These are phyloP conservation scores for Ochotona princeps DNA, from an alignment of 2,113 vertebrate species.

Conservation along the genomic window DNA sequence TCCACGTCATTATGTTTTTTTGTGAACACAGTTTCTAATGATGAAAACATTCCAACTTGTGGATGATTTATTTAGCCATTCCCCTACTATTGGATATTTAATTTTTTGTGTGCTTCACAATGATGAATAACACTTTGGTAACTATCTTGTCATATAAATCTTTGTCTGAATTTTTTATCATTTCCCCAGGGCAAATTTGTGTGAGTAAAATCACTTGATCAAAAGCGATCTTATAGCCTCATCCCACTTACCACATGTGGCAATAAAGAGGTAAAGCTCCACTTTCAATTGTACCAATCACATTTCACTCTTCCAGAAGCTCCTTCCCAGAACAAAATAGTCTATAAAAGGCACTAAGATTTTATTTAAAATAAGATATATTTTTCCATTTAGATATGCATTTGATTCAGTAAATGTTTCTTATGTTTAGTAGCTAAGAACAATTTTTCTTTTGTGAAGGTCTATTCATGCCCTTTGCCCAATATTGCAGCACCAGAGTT, in stretches of 20 bases:
- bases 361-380: slow-evolving; percentile 28
- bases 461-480: background rate
- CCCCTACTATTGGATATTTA: slow-evolving; percentile 32
- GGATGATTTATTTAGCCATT: slow-evolving; percentile 47
- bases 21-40: slow-evolving; percentile 32
- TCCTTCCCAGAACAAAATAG: slow-evolving; percentile 26
- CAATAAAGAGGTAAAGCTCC: background rate
- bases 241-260: background rate
- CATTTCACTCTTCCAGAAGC: background rate
- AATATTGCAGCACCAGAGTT: slow-evolving; percentile 31
- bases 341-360: background rate
- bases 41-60: background rate
- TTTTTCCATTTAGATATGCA: slow-evolving; percentile 14
- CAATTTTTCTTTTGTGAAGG: slow-evolving; percentile 38
- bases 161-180: slow-evolving; percentile 62
- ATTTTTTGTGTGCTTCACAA: slow-evolving; percentile 52
- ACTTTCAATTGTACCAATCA: background rate
- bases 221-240: slow-evolving; percentile 52
- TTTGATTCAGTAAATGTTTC: slow-evolving; percentile 31
- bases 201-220: slow-evolving; percentile 45
- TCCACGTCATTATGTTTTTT: background rate
- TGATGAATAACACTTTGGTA: slow-evolving; percentile 54
- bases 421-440: slow-evolving; percentile 31
- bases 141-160: slow-evolving; percentile 56
- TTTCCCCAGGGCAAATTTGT: slow-evolving; percentile 57